phyloP scores from a whole-genome alignment of 2,888 invertebrate genomes.

The Disparrhopalites patrizii region DNA sequence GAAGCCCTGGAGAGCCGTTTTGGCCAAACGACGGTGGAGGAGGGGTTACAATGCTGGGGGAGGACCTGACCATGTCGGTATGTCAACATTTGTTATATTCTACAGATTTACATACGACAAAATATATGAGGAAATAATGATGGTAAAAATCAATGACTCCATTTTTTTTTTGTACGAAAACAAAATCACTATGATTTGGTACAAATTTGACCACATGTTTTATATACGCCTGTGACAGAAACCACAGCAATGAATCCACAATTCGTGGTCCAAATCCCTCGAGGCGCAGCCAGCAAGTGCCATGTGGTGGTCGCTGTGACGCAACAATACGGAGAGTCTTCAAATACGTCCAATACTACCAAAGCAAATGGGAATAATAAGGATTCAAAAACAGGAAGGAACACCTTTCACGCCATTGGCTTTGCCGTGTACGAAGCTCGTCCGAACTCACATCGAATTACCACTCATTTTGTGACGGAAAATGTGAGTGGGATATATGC shows the following conservation, averaged over 20 bases:
- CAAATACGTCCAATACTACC: background rate
- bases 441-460: constrained; percentile 59
- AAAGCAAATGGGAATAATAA: constrained; percentile 1
- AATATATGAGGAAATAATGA: background rate
- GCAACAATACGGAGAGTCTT: constrained; percentile 58
- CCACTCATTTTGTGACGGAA: constrained; percentile 60
- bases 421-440: constrained; percentile 69
- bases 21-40: constrained; percentile 65
- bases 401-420: constrained; percentile 61
- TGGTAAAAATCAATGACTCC: background rate
- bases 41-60: constrained; percentile 68
- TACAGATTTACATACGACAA: background rate
- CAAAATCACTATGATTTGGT: too few relatives aligned
- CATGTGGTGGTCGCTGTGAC: constrained; percentile 70
- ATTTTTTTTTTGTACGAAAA: background rate
- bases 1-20: constrained; percentile 67
- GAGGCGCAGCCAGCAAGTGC: constrained; percentile 62
- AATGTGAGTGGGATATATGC: constrained; percentile 53
- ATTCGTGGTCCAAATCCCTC: constrained; percentile 66
- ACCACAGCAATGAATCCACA: constrained; percentile 67
- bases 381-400: constrained; percentile 53
- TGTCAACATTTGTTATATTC: constrained; percentile 20
- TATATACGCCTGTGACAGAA: constrained; percentile 52
- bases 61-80: constrained; percentile 60
- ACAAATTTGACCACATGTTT: background rate